A percentile compares a stretch with the other conserved stretches of the same genome.
Conservation (phyloP, 2,113 vertebrate species). For the Thalassarche chlororhynchos region DNA sequence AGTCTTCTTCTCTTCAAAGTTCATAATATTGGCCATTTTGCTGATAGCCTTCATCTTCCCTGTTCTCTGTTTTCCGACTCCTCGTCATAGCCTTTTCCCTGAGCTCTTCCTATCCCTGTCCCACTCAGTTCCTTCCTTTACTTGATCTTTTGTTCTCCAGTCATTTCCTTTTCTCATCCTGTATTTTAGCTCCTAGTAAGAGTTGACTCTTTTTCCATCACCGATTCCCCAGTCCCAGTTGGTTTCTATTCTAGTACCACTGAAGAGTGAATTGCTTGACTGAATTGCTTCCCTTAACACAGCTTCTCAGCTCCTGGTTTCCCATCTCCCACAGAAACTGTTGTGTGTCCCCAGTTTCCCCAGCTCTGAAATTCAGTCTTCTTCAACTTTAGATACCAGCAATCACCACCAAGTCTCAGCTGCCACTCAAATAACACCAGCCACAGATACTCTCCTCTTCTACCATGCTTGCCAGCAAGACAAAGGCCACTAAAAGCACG, state of each 20-base stretch:
- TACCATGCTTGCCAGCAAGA: background rate
- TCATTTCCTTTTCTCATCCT: background rate
- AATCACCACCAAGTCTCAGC: background rate
- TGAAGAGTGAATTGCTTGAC: background rate
- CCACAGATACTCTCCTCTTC: background rate
- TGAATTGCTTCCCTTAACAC: background rate
- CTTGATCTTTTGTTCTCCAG: background rate
- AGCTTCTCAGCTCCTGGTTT: background rate
- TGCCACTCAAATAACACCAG: background rate
- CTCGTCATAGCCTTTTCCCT: background rate
- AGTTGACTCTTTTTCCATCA: background rate
- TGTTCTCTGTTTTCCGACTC: background rate
- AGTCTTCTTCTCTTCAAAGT: background rate
- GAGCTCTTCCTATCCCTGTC: background rate
- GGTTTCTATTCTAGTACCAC: background rate
- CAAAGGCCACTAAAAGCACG: background rate
- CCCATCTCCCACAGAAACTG: background rate
- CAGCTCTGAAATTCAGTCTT: background rate
- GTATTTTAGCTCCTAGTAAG: background rate
- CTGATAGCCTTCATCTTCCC: background rate
- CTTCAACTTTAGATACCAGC: background rate
- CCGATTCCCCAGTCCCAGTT: background rate
- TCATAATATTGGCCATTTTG: background rate
- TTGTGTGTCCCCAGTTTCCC: background rate
- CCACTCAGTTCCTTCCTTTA: background rate